Percentiles rank a stretch among this genome's conserved stretches.
Conservation (phyloP, 2,797 vertebrate genomes). For the Stomatorhinus walkeri region DNA sequence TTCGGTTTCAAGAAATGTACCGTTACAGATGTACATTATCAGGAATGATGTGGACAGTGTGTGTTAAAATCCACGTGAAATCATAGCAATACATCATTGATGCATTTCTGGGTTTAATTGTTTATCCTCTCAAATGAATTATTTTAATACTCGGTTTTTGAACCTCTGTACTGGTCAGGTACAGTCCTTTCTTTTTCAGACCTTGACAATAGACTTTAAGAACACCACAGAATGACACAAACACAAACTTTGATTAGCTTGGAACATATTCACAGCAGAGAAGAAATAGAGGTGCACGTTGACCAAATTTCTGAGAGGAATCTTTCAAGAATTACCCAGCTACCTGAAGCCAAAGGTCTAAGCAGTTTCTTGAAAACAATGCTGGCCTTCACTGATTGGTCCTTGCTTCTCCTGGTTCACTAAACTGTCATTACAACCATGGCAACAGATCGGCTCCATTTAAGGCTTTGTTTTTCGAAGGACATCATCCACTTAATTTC, state of each 20-base stretch:
- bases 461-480: neutral
- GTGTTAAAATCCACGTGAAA: neutral
- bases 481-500: conserved; percentile 2
- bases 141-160: neutral
- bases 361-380: conserved; percentile 50
- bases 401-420: conserved; percentile 26
- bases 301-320: conserved; percentile 26
- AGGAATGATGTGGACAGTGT: neutral
- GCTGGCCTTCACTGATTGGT: conserved; percentile 50
- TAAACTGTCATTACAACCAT: neutral
- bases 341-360: conserved; percentile 67
- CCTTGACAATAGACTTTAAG: neutral
- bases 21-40: neutral
- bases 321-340: conserved; percentile 53
- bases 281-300: neutral
- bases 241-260: neutral
- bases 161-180: neutral
- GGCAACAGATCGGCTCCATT: conserved; percentile 21
- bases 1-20: neutral
- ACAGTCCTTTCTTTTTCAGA: neutral
- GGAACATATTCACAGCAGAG: neutral
- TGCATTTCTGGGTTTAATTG: neutral
- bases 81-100: neutral
- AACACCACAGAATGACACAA: neutral
- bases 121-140: neutral